A percentile compares a stretch with the other conserved stretches of the same genome.
Conservation (phyloP, 2,888 invertebrate genomes). For the Ormyrus pomaceus region DNA sequence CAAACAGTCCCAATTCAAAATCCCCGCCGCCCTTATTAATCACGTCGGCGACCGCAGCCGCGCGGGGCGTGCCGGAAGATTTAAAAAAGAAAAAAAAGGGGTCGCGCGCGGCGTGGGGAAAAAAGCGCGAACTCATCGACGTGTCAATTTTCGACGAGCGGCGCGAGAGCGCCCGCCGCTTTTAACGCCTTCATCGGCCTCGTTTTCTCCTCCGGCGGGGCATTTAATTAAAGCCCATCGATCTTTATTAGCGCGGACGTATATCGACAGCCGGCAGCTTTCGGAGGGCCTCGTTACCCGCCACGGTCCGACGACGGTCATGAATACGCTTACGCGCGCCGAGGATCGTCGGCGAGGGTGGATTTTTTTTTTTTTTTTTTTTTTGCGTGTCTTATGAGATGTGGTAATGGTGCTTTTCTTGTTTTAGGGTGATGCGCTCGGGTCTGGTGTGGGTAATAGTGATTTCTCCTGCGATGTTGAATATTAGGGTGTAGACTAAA, state of each 20-base stretch:
- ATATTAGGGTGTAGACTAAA: too few species aligned
- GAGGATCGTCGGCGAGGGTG: slow-evolving; percentile 54
- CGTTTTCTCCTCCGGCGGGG: slow-evolving; percentile 43
- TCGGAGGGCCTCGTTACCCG: background rate
- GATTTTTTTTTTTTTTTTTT: background rate
- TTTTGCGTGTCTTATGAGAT: background rate
- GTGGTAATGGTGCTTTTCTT: too few species aligned
- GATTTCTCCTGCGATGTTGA: too few species aligned
- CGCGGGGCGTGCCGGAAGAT: background rate
- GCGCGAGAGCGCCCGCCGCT: background rate
- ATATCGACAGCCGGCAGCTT: slow-evolving; percentile 4
- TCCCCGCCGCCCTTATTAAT: background rate
- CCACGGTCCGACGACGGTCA: slow-evolving; percentile 58
- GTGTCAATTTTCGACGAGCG: slow-evolving; percentile 53
- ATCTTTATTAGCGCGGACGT: slow-evolving; percentile 70
- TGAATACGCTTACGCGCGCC: slow-evolving; percentile 69
- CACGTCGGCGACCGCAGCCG: background rate
- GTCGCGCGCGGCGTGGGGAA: background rate
- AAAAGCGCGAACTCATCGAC: slow-evolving; percentile 53
- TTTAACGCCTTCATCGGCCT: slow-evolving; percentile 28
- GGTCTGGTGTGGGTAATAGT: too few species aligned
- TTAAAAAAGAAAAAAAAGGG: slow-evolving; percentile 3
- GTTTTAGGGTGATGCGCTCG: too few species aligned
- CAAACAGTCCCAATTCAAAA: too few species aligned
- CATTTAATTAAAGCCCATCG: slow-evolving; percentile 73